A percentile compares a stretch with the other conserved stretches of the same genome.
phyloP scores from a whole-genome alignment of 2,888 invertebrate species.

The Drosophila helvetica region DNA sequence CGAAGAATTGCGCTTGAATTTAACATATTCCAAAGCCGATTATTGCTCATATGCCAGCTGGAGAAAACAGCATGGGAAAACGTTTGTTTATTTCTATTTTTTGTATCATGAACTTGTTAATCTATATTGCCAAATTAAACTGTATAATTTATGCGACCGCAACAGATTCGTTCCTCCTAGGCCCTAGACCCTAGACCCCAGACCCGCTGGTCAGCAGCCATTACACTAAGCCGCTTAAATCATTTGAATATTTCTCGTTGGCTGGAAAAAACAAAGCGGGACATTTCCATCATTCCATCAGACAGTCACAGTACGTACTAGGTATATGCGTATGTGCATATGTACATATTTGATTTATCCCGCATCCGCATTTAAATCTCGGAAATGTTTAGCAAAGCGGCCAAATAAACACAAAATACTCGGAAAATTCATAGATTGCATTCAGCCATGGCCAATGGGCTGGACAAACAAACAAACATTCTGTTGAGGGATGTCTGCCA shows the following conservation, averaged over 20 bases:
- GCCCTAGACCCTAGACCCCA: too few species aligned
- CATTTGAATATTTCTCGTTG: constrained; percentile 52
- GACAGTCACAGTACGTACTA: neutral
- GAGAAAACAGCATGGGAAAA: too few species aligned
- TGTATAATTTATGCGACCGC: constrained; percentile 57
- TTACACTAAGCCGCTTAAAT: constrained; percentile 77
- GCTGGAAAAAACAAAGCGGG: constrained; percentile 53
- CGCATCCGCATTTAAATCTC: constrained; percentile 60
- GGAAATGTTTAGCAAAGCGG: constrained; percentile 67
- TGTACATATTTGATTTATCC: constrained; percentile 30
- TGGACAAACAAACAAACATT: constrained; percentile 44
- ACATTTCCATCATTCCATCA: constrained; percentile 59
- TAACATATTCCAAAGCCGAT: neutral
- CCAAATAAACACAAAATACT: constrained; percentile 52
- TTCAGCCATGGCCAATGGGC: neutral
- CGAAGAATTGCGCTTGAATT: neutral
- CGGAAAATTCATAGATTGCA: constrained; percentile 35
- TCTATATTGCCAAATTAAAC: constrained; percentile 51
- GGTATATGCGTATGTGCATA: neutral
- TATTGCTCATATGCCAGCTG: neutral
- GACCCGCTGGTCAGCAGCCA: constrained; percentile 46
- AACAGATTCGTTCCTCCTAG: constrained; percentile 28
- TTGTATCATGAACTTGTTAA: constrained; percentile 29
- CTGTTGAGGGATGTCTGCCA: constrained; percentile 38
- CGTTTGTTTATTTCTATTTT: too few species aligned